Evolutionary conservation across 35 echinoderm and acorn worm genomes (phyloP), one percentile per base, ranked within the genome.

Genomic region (Lytechinus variegatus): DNA sequence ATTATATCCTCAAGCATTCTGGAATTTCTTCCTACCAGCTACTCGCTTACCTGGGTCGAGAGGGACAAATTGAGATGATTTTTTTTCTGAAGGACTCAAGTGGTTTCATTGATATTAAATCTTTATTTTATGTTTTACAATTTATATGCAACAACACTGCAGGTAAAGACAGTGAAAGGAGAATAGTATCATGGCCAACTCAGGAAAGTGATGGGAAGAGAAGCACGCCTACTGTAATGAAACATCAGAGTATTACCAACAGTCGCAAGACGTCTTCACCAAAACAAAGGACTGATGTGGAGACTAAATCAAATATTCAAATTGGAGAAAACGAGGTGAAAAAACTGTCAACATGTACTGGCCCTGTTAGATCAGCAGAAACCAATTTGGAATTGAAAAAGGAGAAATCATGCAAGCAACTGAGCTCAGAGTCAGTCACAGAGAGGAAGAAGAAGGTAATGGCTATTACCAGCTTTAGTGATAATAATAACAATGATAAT

Each of bases 391-490:
- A 79, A 24, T 79, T 8, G 66, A 79, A 19, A 79, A 24, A 79
- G 66, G 21, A 79, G 66, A 79, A 79, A n/a, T 24, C n/a, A n/a
- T 19, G n/a, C n/a, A 16, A 24, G 19, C 19, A 16, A n/a, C 1
- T 19, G 12, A 7, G 19, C 19, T 79, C 21, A 24, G 66, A 79
- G 19, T 24, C 3, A 4, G 16, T 5, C 16, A 24, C 66, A 79
- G 66, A 79, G 66, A 79, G 66, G n/a, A 79, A 79, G 66, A 79
- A 79, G 14, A 79, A 79, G 66, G 66, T 79, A 79, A 79, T n/a
- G 4, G 16, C 0, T 79, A 24, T 79, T 79, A 6, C 13, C 13
- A 24, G 21, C 19, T 79, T 79, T 24, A 79, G 21, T 79, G 19
- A 60, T 60, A 16, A 12, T 9, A 44, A n/a, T n/a, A n/a, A n/a